Conservation (phyloP, 1,140 invertebrate genomes). For the Chironomus striatipennis region DNA sequence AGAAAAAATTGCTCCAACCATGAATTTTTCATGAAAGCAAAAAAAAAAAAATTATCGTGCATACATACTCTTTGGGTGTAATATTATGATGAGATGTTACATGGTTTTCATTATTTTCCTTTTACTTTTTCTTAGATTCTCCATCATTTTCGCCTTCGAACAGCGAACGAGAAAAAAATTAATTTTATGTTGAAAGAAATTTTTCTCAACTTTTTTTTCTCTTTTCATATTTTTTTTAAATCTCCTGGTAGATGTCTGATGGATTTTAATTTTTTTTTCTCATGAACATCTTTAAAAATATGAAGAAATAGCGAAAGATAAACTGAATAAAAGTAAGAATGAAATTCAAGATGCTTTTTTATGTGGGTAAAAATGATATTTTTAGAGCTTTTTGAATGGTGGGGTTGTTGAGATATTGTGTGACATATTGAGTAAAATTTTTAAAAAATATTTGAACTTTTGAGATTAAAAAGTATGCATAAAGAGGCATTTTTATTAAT, state of each 20-base stretch:
- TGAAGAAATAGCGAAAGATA: neutral
- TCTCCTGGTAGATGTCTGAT: neutral
- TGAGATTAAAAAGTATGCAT: too few species aligned
- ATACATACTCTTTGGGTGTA: neutral
- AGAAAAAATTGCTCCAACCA: neutral
- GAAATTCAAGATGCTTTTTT: neutral
- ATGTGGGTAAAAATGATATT: neutral
- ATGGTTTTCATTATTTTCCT: constrained; percentile 4
- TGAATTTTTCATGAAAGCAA: neutral
- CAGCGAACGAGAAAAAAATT: neutral
- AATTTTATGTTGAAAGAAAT: neutral
- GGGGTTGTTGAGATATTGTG: too few species aligned
- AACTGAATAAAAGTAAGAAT: neutral
- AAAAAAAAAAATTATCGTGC: neutral
- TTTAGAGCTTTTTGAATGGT: too few species aligned
- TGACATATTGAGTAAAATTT: too few species aligned
- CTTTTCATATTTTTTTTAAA: neutral
- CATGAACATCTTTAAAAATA: too few species aligned
- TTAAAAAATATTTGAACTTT: too few species aligned
- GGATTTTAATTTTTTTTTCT: neutral
- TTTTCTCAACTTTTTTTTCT: neutral
- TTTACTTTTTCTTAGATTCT: too few species aligned
- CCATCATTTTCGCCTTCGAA: neutral
- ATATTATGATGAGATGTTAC: neutral
- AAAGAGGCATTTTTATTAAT: too few species aligned